Conservation (phyloP, 2,888 invertebrate species). For the Acanthosepion lycidas region DNA sequence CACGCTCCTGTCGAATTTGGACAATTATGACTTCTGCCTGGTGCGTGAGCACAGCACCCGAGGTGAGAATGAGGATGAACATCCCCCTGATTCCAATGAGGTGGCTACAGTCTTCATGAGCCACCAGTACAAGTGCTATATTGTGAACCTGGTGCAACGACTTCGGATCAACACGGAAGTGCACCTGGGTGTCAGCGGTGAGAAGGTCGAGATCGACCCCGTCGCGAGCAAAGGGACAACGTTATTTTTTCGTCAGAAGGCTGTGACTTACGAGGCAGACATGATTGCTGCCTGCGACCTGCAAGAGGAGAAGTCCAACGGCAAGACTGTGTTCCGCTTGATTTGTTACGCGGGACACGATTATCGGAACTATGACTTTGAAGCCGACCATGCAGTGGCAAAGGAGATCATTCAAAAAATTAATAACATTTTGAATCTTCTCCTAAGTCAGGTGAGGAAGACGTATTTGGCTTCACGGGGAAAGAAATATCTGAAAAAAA, state of each 20-base stretch:
- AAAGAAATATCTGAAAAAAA: constrained; percentile 77
- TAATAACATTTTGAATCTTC: constrained; percentile 87
- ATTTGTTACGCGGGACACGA: constrained; percentile 79
- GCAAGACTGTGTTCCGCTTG: constrained; percentile 84
- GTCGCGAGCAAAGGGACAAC: constrained; percentile 77
- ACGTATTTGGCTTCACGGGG: constrained; percentile 87
- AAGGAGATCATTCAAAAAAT: constrained; percentile 90
- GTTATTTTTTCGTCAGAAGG: constrained; percentile 81
- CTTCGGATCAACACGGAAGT: constrained; percentile 88
- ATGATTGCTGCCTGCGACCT: constrained; percentile 90
- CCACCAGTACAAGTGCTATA: constrained; percentile 83
- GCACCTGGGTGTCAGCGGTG: constrained; percentile 89
- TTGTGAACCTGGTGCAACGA: constrained; percentile 86
- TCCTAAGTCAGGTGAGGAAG: constrained; percentile 85
- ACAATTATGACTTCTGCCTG: constrained; percentile 73
- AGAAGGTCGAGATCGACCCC: constrained; percentile 93
- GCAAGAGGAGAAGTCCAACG: constrained; percentile 81
- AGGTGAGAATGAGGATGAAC: constrained; percentile 64
- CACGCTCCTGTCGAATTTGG: constrained; percentile 67
- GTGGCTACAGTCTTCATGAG: constrained; percentile 86
- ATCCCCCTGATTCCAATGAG: constrained; percentile 79
- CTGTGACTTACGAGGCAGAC: constrained; percentile 89
- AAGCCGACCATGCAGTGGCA: constrained; percentile 84
- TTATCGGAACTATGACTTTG: constrained; percentile 90
- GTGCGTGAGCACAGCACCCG: constrained; percentile 73